These are phyloP conservation scores for Micoletzkya japonica DNA, from an alignment of 2,888 invertebrate species.

Conservation along the genomic window DNA sequence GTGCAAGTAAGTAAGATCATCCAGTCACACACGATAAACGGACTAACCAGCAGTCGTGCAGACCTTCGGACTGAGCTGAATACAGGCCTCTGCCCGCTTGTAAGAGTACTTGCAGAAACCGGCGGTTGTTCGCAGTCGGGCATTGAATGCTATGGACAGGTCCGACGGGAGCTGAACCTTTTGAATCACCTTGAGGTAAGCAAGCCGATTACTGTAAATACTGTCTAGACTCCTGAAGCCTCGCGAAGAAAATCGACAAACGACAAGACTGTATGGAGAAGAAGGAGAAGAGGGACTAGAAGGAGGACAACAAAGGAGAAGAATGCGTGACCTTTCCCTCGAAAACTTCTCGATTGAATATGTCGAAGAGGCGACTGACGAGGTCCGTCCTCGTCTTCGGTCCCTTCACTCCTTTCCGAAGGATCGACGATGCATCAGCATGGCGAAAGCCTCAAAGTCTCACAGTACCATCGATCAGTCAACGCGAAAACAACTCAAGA, in stretches of 20 bases:
- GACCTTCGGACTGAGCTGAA: slow-evolving; percentile 84
- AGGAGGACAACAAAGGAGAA: too few species aligned
- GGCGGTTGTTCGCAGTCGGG: slow-evolving; percentile 80
- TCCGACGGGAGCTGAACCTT: slow-evolving; percentile 71
- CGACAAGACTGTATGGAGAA: too few species aligned
- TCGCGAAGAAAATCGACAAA: too few species aligned
- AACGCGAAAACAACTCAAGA: not conserved
- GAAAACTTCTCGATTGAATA: slow-evolving; percentile 16
- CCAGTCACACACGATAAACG: too few species aligned
- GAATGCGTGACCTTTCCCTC: slow-evolving; percentile 23
- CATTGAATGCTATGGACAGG: slow-evolving; percentile 79
- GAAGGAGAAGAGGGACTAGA: too few species aligned
- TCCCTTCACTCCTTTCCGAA: slow-evolving; percentile 22
- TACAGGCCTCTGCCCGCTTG: slow-evolving; percentile 61
- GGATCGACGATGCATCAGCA: slow-evolving; percentile 27
- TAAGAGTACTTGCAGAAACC: slow-evolving; percentile 70
- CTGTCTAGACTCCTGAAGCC: too few species aligned
- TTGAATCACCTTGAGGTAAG: too few species aligned
- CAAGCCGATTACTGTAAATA: not conserved
- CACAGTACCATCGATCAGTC: not conserved
- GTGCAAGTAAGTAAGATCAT: slow-evolving; percentile 28
- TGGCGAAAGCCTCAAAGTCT: slow-evolving; percentile 22
- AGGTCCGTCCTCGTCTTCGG: slow-evolving; percentile 21
- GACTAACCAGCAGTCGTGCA: slow-evolving; percentile 64
- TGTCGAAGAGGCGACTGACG: slow-evolving; percentile 11